These are phyloP conservation scores for Coelinius sp. DNA, from an alignment of 2,888 invertebrate species.

Conservation along the genomic window DNA sequence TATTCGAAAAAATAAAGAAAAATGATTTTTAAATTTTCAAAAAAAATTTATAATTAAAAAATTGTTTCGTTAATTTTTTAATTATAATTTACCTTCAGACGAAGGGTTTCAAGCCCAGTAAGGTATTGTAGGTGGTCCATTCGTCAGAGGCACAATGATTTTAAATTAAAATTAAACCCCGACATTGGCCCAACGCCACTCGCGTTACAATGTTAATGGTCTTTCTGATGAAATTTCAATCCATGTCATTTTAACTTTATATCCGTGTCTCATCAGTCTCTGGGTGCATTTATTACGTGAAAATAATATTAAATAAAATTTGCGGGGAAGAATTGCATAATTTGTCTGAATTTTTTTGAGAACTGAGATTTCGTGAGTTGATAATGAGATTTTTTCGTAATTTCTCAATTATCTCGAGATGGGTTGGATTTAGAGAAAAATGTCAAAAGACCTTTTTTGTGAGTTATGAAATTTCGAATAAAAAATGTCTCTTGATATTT, in stretches of 20 bases:
- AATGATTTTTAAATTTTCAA: too few species aligned
- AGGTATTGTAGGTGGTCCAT: conserved; percentile 67
- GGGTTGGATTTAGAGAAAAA: too few species aligned
- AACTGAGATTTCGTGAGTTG: too few species aligned
- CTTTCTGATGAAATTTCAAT: conserved; percentile 58
- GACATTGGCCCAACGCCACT: conserved; percentile 58
- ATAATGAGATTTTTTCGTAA: too few species aligned
- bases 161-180: conserved; percentile 69
- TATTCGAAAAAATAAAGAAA: too few species aligned
- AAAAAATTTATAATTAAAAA: too few species aligned
- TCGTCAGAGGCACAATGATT: conserved; percentile 63
- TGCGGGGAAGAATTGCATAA: neutral
- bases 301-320: neutral
- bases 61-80: neutral
- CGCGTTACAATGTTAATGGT: conserved; percentile 66
- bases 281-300: neutral
- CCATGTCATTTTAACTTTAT: conserved; percentile 37
- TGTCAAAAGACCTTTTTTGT: too few species aligned
- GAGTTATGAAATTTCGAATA: too few species aligned
- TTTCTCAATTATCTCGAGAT: too few species aligned
- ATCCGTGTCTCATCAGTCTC: conserved; percentile 8
- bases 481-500: too few species aligned
- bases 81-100: neutral
- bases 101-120: neutral
- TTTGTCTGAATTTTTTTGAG: neutral